These are phyloP conservation scores for Polia nebulosa DNA, from an alignment of 2,888 invertebrate genomes.

Conservation along the genomic window DNA sequence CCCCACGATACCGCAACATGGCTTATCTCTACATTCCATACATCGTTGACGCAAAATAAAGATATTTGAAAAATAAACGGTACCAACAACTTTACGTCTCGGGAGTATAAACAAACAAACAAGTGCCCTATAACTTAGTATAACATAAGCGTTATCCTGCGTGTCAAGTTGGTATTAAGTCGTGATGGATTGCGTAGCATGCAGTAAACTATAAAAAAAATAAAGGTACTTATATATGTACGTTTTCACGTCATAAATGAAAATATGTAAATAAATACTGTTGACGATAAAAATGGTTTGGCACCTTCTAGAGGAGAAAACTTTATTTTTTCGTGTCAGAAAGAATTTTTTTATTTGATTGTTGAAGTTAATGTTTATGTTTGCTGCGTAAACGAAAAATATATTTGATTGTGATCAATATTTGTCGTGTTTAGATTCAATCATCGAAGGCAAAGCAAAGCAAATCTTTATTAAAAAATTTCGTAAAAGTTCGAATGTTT, in stretches of 20 bases:
- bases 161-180: constrained; percentile 53
- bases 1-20: too few species aligned
- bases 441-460: too few species aligned
- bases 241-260: constrained; percentile 35
- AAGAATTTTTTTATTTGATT: not conserved
- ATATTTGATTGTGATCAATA: not conserved
- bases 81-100: not conserved
- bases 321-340: not conserved
- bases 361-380: not conserved
- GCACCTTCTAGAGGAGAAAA: not conserved
- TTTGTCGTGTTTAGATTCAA: not conserved
- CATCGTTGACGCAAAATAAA: not conserved
- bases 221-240: not conserved
- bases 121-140: not conserved
- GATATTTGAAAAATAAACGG: not conserved
- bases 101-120: constrained; percentile 13
- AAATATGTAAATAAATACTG: constrained; percentile 21
- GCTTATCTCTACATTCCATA: too few species aligned
- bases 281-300: constrained; percentile 8
- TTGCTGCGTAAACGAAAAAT: not conserved
- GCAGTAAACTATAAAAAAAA: constrained; percentile 42
- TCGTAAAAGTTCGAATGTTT: too few species aligned
- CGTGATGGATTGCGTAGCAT: constrained; percentile 48
- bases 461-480: too few species aligned
- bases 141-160: constrained; percentile 30